Evolutionary conservation across 2,797 vertebrate species (phyloP), one percentile per base, ranked within the genome.

Genomic region (Cossypha caffra): DNA sequence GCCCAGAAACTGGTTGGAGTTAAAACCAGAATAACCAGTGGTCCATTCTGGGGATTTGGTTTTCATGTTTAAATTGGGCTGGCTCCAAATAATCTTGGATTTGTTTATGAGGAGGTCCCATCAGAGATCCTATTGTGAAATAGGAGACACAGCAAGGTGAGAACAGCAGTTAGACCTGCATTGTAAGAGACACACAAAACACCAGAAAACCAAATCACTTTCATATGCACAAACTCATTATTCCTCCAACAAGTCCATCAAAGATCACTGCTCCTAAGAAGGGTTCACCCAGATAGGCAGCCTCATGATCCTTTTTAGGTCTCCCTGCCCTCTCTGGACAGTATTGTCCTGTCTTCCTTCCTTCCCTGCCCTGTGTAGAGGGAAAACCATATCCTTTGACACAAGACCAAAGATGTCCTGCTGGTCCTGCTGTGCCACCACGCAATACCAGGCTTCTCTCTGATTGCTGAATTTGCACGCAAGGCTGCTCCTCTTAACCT

Each of bases 391-490:
- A 13, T 4, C 11, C 10, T 33, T 12, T 68, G 31, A n/a, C 19
- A 55, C 2, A 23, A 68, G 50, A 61, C 13, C 1, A 0, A 40
- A 78, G 47, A 47, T 29, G 15, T 47, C n/a, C 19, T 79, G 20
- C 10, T n/a, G 18, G 31, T 52, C n/a, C 47, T 82, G 21, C 47
- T 76, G 28, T 63, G 55, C 15, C 38, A 57, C 10, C 42, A 29
- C 0, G 1, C 0, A 7, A 71, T 71, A 3, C 5, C 23, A 57
- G 0, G 1, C 18, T 55, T 74, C 43, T 52, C 23, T 80, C 48
- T 57, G 29, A 38, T 4, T 0, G 0, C 2, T 43, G 54, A 50
- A 58, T 52, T 75, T 68, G 35, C 18, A 38, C 0, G 1, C 10
- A 57, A 54, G 23, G 11, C 16, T 91, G 37, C 40, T 62, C 17